Conservation (phyloP, 2,113 vertebrate species). For the Trochalopteron elliotii region DNA sequence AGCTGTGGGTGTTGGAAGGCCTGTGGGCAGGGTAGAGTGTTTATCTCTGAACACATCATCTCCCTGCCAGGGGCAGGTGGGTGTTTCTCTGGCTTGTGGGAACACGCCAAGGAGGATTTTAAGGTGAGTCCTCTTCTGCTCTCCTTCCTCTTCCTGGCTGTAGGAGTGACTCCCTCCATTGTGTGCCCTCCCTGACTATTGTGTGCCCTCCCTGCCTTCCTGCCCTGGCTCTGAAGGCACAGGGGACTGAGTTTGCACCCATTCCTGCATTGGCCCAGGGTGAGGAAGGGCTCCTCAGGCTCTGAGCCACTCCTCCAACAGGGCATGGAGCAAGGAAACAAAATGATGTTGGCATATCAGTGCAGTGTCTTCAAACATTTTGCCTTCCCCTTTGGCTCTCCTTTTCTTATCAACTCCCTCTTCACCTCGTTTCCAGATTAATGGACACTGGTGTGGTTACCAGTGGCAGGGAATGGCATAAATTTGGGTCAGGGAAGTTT, state of each 20-base stretch:
- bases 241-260: accelerated
- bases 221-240: background rate
- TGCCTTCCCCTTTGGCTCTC: background rate
- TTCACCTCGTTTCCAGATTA: background rate
- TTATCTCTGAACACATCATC: background rate
- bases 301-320: background rate
- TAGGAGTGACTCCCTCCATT: background rate
- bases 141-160: background rate
- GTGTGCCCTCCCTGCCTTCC: background rate
- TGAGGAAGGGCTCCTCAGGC: background rate
- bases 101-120: constrained; percentile 13
- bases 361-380: background rate
- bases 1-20: constrained; percentile 38
- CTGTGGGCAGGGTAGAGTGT: constrained; percentile 59
- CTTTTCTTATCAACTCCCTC: background rate
- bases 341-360: background rate
- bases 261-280: background rate
- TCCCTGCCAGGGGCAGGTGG: constrained; percentile 7
- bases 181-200: background rate
- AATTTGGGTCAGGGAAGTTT: background rate
- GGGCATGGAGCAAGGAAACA: background rate
- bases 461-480: background rate
- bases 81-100: constrained; percentile 46
- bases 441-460: background rate
- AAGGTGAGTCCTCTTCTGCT: background rate